phyloP scores from a whole-genome alignment of 2,113 vertebrate genomes.

The Melanerpes formicivorus region DNA sequence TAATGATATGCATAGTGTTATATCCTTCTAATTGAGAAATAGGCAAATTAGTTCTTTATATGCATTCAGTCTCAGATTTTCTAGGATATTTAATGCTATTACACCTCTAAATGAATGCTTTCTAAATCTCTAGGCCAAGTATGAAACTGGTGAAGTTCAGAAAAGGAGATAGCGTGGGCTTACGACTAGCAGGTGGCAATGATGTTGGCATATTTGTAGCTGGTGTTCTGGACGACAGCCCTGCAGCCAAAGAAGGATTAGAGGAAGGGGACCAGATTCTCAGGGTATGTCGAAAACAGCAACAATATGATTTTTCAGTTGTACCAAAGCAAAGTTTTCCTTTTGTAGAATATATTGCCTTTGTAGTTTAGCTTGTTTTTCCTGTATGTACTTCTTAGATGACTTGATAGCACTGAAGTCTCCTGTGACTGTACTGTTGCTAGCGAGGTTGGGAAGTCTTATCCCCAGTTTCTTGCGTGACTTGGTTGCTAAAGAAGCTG shows the following conservation, averaged over 20 bases:
- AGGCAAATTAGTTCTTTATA: neutral
- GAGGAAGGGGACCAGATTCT: slow-evolving; percentile 99
- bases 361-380: neutral
- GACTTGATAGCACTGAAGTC: neutral
- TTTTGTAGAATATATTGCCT: neutral
- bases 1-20: neutral
- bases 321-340: neutral
- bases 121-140: slow-evolving; percentile 86
- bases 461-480: neutral
- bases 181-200: slow-evolving; percentile 97
- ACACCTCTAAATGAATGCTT: neutral
- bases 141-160: slow-evolving; percentile 99
- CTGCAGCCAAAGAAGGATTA: slow-evolving; percentile 96
- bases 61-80: neutral
- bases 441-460: neutral
- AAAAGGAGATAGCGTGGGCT: slow-evolving; percentile 97
- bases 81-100: neutral
- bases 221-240: slow-evolving; percentile 96
- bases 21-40: neutral
- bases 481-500: neutral
- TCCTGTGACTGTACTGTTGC: neutral
- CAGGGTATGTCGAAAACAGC: slow-evolving; percentile 83
- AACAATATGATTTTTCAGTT: neutral
- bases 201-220: slow-evolving; percentile 99
- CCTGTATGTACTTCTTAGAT: neutral